phyloP scores from a whole-genome alignment of 1,140 invertebrate species.

The Drosophila sulfurigaster region DNA sequence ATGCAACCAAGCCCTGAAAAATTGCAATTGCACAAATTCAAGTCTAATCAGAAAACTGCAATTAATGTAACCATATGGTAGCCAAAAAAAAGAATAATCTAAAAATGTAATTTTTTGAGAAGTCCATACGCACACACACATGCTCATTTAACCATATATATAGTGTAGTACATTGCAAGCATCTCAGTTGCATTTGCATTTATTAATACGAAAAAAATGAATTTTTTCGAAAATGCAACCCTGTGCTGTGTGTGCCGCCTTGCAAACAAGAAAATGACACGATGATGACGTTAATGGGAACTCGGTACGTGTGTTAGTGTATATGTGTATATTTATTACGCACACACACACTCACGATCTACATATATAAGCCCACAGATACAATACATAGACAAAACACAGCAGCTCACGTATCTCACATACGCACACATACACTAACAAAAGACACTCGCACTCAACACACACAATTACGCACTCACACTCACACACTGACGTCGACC shows the following conservation, averaged over 20 bases:
- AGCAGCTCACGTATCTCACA: conserved; percentile 58
- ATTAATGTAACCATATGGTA: conserved; percentile 66
- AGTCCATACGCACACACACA: conserved; percentile 20
- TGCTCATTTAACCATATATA: neutral
- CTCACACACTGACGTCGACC: conserved; percentile 64
- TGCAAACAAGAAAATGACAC: conserved; percentile 82
- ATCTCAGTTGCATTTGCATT: conserved; percentile 49
- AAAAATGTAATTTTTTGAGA: conserved; percentile 39
- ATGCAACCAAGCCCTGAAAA: conserved; percentile 7
- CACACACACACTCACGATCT: conserved; percentile 45
- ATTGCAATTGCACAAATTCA: conserved; percentile 30
- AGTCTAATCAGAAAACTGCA: conserved; percentile 39
- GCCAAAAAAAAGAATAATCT: conserved; percentile 33
- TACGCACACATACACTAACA: conserved; percentile 27
- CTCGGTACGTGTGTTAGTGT: conserved; percentile 54
- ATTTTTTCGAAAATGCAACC: conserved; percentile 76
- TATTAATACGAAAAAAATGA: conserved; percentile 49
- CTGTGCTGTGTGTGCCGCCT: conserved; percentile 52
- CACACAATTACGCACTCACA: conserved; percentile 4
- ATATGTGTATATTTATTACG: conserved; percentile 59
- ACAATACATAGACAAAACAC: conserved; percentile 41
- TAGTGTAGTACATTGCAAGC: conserved; percentile 7
- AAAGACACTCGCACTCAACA: conserved; percentile 37
- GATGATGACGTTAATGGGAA: conserved; percentile 84
- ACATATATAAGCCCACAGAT: conserved; percentile 45